Conservation (phyloP, 2,888 invertebrate species). For the Tinea trinotella region DNA sequence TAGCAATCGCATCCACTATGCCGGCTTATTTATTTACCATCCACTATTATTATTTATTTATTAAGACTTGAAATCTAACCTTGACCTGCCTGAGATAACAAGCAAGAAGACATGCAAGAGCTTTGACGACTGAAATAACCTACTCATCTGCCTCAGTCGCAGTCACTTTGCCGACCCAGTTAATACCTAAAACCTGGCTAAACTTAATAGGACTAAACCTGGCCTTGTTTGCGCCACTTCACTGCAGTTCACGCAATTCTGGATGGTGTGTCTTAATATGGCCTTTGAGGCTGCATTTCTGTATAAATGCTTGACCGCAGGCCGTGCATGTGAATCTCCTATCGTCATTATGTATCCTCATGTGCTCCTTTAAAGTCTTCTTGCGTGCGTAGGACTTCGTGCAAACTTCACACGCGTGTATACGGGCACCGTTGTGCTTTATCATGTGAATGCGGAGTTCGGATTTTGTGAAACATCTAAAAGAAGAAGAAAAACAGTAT, state of each 20-base stretch:
- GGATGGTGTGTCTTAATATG: conserved; percentile 51
- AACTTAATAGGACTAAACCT: too few relatives aligned
- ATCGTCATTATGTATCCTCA: conserved; percentile 55
- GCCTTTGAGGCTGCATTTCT: conserved; percentile 54
- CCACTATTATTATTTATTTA: too few relatives aligned
- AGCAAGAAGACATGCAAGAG: too few relatives aligned
- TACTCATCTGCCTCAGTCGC: too few relatives aligned
- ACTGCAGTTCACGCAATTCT: conserved; percentile 27
- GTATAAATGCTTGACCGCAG: conserved; percentile 54
- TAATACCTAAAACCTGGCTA: too few relatives aligned
- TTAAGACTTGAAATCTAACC: too few relatives aligned
- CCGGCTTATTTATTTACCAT: too few relatives aligned
- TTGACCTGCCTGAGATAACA: too few relatives aligned
- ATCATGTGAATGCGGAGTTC: conserved; percentile 30
- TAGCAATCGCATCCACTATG: too few relatives aligned
- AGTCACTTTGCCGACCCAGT: too few relatives aligned
- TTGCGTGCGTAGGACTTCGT: conserved; percentile 53
- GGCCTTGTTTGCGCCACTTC: too few relatives aligned
- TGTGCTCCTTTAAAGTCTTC: conserved; percentile 50
- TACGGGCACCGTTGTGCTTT: conserved; percentile 46
- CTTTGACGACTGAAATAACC: too few relatives aligned
- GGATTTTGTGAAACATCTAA: conserved; percentile 4
- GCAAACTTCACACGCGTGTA: conserved; percentile 48
- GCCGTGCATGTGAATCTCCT: conserved; percentile 45
- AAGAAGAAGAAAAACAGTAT: not conserved